phyloP scores from a whole-genome alignment of 2,888 invertebrate species.

The Argyresthia goedartella region DNA sequence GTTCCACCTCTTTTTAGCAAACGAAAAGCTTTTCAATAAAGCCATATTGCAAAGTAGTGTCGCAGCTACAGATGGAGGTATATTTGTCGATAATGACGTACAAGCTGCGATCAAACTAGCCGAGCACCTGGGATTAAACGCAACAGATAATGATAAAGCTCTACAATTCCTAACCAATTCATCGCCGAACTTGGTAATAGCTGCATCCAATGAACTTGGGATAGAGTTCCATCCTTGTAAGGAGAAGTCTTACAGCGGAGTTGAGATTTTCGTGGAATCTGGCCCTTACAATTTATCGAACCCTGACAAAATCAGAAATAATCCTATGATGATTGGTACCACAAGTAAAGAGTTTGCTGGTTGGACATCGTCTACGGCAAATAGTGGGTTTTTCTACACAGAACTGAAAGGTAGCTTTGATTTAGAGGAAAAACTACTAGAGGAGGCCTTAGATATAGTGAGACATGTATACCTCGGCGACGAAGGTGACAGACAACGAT shows the following conservation, averaged over 20 bases:
- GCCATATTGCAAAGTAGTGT: conserved; percentile 52
- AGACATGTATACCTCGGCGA: conserved; percentile 1
- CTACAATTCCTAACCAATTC: neutral
- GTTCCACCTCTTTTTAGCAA: conserved; percentile 47
- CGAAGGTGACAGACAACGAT: neutral
- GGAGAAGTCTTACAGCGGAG: neutral
- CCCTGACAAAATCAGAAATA: neutral
- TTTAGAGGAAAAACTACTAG: conserved; percentile 25
- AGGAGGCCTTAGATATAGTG: conserved; percentile 19
- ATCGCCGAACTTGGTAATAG: neutral
- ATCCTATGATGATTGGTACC: neutral
- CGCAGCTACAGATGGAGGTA: conserved; percentile 23
- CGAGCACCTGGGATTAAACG: neutral
- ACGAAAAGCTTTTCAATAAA: conserved; percentile 49
- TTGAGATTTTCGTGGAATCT: neutral
- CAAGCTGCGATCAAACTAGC: neutral
- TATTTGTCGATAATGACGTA: no score
- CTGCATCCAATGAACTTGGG: neutral
- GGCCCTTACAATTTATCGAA: neutral
- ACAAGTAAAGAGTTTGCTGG: neutral
- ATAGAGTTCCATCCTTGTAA: neutral
- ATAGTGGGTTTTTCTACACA: conserved; percentile 13
- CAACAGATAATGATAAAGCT: neutral
- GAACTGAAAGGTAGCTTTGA: conserved; percentile 20
- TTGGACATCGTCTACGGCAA: neutral